A percentile compares a stretch with the other conserved stretches of the same genome.
These are phyloP conservation scores for Diplodus sargus DNA, from an alignment of 2,797 vertebrate genomes.

Conservation along the genomic window DNA sequence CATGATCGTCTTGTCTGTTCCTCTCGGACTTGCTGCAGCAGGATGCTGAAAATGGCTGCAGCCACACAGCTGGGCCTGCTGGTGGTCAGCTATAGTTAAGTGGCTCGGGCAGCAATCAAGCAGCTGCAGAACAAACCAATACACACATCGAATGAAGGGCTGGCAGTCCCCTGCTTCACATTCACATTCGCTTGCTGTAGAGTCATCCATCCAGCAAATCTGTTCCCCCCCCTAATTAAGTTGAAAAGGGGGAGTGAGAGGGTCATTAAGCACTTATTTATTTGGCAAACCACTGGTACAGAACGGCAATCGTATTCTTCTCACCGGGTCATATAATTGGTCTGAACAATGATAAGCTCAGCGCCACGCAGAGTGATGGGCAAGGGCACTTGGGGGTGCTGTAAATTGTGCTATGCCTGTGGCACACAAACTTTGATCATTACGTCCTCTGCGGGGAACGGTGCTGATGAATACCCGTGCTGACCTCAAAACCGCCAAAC, in stretches of 20 bases:
- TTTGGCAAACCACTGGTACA: constrained; percentile 76
- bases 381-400: constrained; percentile 70
- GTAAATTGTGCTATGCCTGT: constrained; percentile 70
- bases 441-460: constrained; percentile 66
- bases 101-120: constrained; percentile 67
- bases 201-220: constrained; percentile 78
- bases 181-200: constrained; percentile 72
- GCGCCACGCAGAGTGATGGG: constrained; percentile 69
- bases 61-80: constrained; percentile 64
- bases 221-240: constrained; percentile 76
- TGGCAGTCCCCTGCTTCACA: constrained; percentile 69
- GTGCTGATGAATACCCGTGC: constrained; percentile 68
- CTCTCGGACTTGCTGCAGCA: constrained; percentile 31
- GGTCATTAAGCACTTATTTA: constrained; percentile 83
- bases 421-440: constrained; percentile 80
- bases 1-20: constrained; percentile 7
- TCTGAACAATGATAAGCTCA: constrained; percentile 73
- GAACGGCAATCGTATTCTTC: constrained; percentile 73
- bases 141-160: constrained; percentile 55
- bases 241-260: constrained; percentile 72
- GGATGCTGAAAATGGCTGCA: constrained; percentile 45
- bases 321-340: constrained; percentile 79
- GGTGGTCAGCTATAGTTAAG: constrained; percentile 71
- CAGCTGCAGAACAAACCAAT: constrained; percentile 74
- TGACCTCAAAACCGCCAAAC: constrained; percentile 71